Evolutionary conservation across 2,888 invertebrate species (phyloP), one percentile per base, ranked within the genome.

Genomic region (Lumbricus terrestris): DNA sequence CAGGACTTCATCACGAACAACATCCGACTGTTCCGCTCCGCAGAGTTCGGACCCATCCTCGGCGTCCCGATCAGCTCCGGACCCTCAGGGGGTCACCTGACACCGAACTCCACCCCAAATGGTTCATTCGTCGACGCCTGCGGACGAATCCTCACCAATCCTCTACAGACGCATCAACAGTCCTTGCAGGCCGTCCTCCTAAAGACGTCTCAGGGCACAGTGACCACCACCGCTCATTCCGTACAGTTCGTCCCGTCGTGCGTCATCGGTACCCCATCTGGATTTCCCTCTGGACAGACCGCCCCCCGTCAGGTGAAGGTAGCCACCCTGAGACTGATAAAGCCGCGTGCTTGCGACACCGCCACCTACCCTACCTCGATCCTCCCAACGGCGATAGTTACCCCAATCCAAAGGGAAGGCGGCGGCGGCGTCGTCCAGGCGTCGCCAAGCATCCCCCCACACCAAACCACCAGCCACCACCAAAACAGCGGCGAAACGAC

Each of bases 311-410:
- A 83, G 83, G 34, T 85, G 85, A 85, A 85, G 85, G 85, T 85
- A 4, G 35, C 85, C 4, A 85, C 85, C 23, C 35, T 85, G 8
- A 34, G 37, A 33, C 37, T 85, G n/a, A 85, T 85, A 6, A 85
- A 85, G 23, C 85, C 85, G 34, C 85, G 85, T 37, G 34, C 85
- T 8, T 35, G 37, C 37, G 85, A 85, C 37, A 37, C 37, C 35
- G 20, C 37, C 3, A 85, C 85, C 4, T 37, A 85, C 34, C 85
- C 34, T 34, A 85, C 85, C 37, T 34, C 85, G 47, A 90, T 42
- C 82, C 47, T 90, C 69, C 90, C 90, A 34, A 90, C 90, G 23
- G 90, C 90, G 11, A 69, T 90, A 15, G 90, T 90, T 40, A 88
- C 88, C 42, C 90, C 90, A 0, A 47, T 90, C 40, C 82, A 54